phyloP scores from a whole-genome alignment of 2,797 vertebrate species.

The Falco concolor region DNA sequence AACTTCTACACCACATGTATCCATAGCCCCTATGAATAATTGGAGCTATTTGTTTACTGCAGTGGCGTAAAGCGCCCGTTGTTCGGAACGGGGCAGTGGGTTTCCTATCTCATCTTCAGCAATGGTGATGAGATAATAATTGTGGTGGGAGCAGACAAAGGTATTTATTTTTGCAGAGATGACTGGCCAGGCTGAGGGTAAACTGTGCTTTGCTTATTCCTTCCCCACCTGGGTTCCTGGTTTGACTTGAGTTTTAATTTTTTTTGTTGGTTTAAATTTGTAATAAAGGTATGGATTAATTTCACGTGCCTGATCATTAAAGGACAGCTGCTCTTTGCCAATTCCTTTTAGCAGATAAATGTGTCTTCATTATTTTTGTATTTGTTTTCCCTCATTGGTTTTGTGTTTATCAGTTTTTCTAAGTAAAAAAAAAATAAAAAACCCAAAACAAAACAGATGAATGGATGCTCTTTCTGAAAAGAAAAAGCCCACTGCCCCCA shows the following conservation, averaged over 20 bases:
- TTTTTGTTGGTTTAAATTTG: conserved; percentile 39
- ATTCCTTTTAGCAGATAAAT: conserved; percentile 48
- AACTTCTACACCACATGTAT: background rate
- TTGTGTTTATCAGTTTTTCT: conserved; percentile 59
- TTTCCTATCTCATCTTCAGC: conserved; percentile 45
- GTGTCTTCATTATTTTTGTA: conserved; percentile 56
- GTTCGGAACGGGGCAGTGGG: background rate
- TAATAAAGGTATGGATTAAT: conserved; percentile 57
- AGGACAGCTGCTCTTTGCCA: conserved; percentile 63
- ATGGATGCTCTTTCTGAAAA: conserved; percentile 59
- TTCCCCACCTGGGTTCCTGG: conserved; percentile 35
- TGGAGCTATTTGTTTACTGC: conserved; percentile 25
- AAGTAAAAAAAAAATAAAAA: conserved; percentile 24
- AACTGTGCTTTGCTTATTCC: conserved; percentile 59
- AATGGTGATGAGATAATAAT: conserved; percentile 54
- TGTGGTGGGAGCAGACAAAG: conserved; percentile 46
- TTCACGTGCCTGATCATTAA: conserved; percentile 36
- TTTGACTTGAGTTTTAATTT: conserved; percentile 42
- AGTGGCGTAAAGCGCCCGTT: background rate
- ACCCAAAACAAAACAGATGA: background rate
- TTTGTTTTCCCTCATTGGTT: conserved; percentile 41
- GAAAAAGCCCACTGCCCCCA: background rate
- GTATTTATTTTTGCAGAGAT: conserved; percentile 50
- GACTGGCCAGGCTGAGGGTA: background rate
- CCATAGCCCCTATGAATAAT: background rate